A percentile compares a stretch with the other conserved stretches of the same genome.
phyloP scores from a whole-genome alignment of 2,797 vertebrate species.

The Sylvilagus floridanus region DNA sequence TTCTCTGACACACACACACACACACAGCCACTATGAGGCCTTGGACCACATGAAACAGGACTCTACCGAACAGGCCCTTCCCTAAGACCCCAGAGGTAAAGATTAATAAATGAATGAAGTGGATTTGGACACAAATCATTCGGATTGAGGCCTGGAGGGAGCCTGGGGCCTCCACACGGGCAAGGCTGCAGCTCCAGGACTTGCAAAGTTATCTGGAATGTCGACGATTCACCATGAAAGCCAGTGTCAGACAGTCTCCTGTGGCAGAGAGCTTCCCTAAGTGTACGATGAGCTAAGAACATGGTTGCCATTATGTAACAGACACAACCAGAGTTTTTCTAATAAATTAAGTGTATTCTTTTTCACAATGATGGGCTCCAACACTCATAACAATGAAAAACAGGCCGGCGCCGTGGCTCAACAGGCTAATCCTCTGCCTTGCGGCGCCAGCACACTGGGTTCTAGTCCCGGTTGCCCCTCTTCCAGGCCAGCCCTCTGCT shows the following conservation, averaged over 20 bases:
- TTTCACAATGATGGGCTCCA: conserved; percentile 23
- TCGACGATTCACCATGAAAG: neutral
- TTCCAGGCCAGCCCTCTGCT: too few relatives aligned
- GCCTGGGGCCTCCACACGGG: neutral
- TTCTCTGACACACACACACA: neutral
- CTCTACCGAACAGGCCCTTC: neutral
- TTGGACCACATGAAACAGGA: neutral
- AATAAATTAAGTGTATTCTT: conserved; percentile 24
- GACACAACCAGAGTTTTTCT: neutral
- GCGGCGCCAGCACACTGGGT: too few relatives aligned
- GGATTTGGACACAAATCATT: neutral
- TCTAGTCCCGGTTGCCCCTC: too few relatives aligned
- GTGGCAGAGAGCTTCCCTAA: neutral
- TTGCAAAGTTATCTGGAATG: neutral
- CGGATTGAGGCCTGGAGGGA: neutral
- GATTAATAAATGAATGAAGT: neutral
- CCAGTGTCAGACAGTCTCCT: neutral
- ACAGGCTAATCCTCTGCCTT: too few relatives aligned
- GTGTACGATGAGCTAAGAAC: neutral
- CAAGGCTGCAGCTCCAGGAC: neutral
- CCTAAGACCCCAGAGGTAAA: neutral
- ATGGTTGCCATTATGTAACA: neutral
- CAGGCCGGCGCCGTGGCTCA: too few relatives aligned
- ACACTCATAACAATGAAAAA: conserved; percentile 48
- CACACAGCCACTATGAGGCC: neutral